Percentiles rank a stretch among this genome's conserved stretches.
Conservation (phyloP, 2,888 invertebrate genomes). For the Metallyticus violacea region DNA sequence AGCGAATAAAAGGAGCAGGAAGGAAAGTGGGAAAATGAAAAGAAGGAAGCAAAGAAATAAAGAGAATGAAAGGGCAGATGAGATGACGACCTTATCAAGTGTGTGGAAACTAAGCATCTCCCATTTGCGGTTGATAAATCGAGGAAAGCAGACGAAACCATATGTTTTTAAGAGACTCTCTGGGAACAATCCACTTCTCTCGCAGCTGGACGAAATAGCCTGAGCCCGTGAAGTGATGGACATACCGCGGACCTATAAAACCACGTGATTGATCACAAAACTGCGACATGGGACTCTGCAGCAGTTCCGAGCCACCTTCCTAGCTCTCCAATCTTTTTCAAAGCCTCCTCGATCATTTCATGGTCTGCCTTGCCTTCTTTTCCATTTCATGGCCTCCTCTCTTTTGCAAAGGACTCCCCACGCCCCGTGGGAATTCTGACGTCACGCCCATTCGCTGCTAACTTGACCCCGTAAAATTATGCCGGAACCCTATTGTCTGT, state of each 20-base stretch:
- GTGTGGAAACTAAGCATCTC: too few species aligned
- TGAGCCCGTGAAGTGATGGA: too few species aligned
- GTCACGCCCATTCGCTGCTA: constrained; percentile 12
- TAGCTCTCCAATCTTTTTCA: not conserved
- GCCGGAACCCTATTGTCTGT: not conserved
- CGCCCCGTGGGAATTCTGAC: constrained; percentile 8
- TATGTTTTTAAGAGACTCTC: not conserved
- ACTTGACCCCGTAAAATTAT: constrained; percentile 10
- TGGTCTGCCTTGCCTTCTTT: not conserved
- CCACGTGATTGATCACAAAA: not conserved
- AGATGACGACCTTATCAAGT: not conserved
- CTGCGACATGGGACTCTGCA: too few species aligned
- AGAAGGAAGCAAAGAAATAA: too few species aligned
- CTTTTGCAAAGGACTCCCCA: not conserved
- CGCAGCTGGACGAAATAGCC: not conserved
- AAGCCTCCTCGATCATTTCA: not conserved
- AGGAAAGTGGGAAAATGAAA: too few species aligned
- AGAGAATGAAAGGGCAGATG: not conserved
- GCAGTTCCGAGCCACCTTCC: not conserved
- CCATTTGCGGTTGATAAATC: not conserved
- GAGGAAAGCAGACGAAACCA: not conserved
- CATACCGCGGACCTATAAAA: not conserved
- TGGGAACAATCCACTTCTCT: not conserved
- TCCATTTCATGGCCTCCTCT: not conserved
- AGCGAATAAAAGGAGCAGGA: too few species aligned